A percentile compares a stretch with the other conserved stretches of the same genome.
Conservation (phyloP, 2,888 invertebrate genomes). For the Uloborus plumipes region DNA sequence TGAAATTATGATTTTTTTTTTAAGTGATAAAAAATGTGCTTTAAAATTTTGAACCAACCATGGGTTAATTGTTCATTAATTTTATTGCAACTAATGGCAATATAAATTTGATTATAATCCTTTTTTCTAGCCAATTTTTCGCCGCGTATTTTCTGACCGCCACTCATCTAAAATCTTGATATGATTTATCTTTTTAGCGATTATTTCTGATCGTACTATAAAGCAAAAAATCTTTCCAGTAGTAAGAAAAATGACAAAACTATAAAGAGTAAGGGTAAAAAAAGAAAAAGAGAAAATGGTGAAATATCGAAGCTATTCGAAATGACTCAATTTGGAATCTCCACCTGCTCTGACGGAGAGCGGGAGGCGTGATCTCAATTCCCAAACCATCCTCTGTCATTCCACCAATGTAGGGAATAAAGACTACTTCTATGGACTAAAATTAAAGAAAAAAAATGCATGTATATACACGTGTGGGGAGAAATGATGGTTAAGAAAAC, state of each 20-base stretch:
- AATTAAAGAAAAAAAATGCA: background rate
- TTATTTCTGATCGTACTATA: too few species aligned
- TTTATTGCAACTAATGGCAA: too few species aligned
- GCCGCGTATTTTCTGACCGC: too few species aligned
- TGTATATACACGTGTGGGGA: background rate
- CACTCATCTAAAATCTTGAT: too few species aligned
- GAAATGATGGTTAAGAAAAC: conserved; percentile 1
- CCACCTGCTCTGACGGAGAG: conserved; percentile 41
- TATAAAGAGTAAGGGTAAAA: background rate
- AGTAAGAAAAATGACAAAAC: background rate
- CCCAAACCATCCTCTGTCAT: conserved; percentile 11
- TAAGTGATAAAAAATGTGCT: too few species aligned
- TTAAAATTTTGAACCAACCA: too few species aligned
- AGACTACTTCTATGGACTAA: background rate
- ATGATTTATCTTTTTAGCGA: too few species aligned
- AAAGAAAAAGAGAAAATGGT: background rate
- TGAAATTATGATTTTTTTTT: too few species aligned
- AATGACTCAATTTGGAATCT: conserved; percentile 25
- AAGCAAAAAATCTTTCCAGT: too few species aligned
- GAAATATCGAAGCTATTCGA: background rate
- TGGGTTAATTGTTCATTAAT: too few species aligned
- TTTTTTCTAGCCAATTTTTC: too few species aligned
- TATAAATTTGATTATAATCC: too few species aligned
- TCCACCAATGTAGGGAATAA: conserved; percentile 15
- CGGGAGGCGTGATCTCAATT: conserved; percentile 50